A percentile compares a stretch with the other conserved stretches of the same genome.
Evolutionary conservation across 1,140 invertebrate species (phyloP).

Genomic region (Andricus grossulariae): DNA sequence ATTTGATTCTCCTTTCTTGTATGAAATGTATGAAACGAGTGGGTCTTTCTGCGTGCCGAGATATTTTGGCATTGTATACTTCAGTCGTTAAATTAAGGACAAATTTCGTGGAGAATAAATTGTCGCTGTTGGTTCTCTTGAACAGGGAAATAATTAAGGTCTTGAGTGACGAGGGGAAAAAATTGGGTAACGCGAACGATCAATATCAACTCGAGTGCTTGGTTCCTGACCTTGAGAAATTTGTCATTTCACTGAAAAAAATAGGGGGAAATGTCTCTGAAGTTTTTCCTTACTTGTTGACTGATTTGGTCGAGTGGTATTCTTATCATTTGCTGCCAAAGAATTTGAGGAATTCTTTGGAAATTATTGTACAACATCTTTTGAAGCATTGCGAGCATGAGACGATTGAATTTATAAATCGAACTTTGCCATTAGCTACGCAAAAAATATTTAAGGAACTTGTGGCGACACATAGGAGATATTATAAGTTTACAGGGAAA

Average conservation of each 20-base stretch:
- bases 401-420: slow-evolving; percentile 23
- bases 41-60: slow-evolving; percentile 8
- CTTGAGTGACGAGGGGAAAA: neutral
- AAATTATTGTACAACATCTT: slow-evolving; percentile 3
- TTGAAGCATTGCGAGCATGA: slow-evolving; percentile 12
- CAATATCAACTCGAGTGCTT: slow-evolving; percentile 11
- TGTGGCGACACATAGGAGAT: slow-evolving; percentile 7
- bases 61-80: neutral
- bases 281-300: slow-evolving; percentile 13
- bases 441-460: slow-evolving; percentile 23
- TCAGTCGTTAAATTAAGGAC: slow-evolving; percentile 18
- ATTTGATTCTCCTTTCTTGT: slow-evolving; percentile 12
- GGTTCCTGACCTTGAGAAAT: slow-evolving; percentile 1
- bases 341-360: slow-evolving; percentile 10
- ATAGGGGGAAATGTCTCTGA: neutral
- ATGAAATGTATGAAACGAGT: slow-evolving; percentile 22
- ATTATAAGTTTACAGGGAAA: slow-evolving; percentile 7
- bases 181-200: neutral
- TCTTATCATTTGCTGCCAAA: slow-evolving; percentile 5
- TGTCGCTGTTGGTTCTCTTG: neutral
- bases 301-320: slow-evolving; percentile 23
- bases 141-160: slow-evolving; percentile 2
- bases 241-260: slow-evolving; percentile 22
- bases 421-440: neutral
- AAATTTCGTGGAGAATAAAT: slow-evolving; percentile 13